phyloP scores from a whole-genome alignment of 92 coral and sea anemone genomes.

The Meandrina meandrites region DNA sequence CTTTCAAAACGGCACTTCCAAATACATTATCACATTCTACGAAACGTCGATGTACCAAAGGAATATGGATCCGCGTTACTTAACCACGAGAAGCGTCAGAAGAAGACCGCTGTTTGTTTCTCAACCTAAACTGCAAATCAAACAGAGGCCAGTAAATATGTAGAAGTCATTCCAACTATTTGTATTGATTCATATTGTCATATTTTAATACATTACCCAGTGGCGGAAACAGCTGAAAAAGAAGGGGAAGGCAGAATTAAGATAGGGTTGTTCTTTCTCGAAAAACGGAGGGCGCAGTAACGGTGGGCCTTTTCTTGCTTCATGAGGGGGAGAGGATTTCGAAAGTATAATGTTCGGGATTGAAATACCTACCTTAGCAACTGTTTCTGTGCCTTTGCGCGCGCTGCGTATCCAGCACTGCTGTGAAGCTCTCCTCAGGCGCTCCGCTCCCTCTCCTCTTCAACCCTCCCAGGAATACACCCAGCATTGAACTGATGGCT shows the following conservation, averaged over 20 bases:
- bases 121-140: background rate
- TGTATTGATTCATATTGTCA: background rate
- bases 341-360: too few relatives aligned
- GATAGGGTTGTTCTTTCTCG: background rate
- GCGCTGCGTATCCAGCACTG: too few relatives aligned
- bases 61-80: constrained; percentile 4
- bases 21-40: constrained; percentile 7
- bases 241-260: background rate
- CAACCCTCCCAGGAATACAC: too few relatives aligned
- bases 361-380: too few relatives aligned
- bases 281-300: background rate
- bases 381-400: too few relatives aligned
- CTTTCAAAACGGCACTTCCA: background rate
- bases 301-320: too few relatives aligned
- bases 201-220: background rate
- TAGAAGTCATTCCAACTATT: background rate
- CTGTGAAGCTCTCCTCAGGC: too few relatives aligned
- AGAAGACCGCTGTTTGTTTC: too few relatives aligned
- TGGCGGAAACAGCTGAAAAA: background rate
- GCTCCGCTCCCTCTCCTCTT: too few relatives aligned
- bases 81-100: constrained; percentile 8
- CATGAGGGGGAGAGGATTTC: too few relatives aligned
- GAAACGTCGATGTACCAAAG: constrained; percentile 16
- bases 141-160: background rate
- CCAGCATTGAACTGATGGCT: background rate